Conservation (phyloP, 2,113 vertebrate species). For the Falco punctatus region DNA sequence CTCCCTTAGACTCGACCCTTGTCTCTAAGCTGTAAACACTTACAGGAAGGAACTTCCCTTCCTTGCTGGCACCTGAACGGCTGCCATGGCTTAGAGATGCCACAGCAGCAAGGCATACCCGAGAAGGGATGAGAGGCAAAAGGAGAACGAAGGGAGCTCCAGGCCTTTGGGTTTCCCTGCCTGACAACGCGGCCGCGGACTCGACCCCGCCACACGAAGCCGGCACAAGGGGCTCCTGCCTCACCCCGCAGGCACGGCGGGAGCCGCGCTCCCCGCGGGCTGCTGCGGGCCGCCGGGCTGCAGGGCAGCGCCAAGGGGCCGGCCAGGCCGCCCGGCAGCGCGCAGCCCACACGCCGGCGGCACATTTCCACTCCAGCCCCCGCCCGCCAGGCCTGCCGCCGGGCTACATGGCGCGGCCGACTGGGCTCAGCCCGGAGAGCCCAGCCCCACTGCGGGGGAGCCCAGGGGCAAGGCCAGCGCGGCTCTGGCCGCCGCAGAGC, state of each 20-base stretch:
- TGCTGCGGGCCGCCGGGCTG: neutral
- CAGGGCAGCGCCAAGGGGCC: neutral
- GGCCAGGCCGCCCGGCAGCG: rapidly evolving
- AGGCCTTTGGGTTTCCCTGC: neutral
- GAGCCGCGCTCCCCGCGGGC: neutral
- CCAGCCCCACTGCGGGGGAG: neutral
- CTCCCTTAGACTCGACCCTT: neutral
- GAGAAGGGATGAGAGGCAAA: neutral
- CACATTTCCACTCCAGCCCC: neutral
- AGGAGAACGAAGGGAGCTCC: rapidly evolving
- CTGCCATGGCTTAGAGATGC: neutral
- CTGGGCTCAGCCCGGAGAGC: neutral
- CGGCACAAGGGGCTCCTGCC: neutral
- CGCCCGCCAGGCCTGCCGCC: no score
- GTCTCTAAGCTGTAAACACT: neutral
- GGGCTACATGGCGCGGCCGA: no score
- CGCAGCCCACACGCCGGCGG: rapidly evolving
- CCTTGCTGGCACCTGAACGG: neutral
- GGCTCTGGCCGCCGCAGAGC: neutral
- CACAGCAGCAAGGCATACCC: neutral
- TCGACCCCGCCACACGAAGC: neutral
- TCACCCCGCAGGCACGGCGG: neutral
- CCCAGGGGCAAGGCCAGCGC: neutral
- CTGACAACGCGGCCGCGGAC: neutral
- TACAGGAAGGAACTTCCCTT: neutral